Percentiles rank a stretch among this genome's conserved stretches.
phyloP scores from a whole-genome alignment of 2,797 vertebrate genomes.

The Leptodactylus fallax region DNA sequence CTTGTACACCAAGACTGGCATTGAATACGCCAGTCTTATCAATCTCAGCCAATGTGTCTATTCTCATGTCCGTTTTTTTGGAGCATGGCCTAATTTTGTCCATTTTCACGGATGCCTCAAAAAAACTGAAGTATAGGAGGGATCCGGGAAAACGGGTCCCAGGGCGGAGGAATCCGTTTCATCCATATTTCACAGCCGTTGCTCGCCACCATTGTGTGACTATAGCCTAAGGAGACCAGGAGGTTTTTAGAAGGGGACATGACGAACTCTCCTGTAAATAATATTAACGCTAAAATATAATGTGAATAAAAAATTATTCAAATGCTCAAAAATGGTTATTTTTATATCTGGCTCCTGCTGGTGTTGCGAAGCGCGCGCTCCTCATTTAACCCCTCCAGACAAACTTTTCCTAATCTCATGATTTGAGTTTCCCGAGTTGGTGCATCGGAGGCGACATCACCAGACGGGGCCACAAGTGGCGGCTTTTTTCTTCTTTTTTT shows the following conservation, averaged over 20 bases:
- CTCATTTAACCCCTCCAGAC: not conserved
- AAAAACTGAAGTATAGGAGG: too few species aligned
- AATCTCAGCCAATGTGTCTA: too few species aligned
- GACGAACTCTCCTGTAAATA: not conserved
- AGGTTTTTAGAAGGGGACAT: not conserved
- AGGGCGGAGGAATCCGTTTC: too few species aligned
- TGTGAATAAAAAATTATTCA: not conserved
- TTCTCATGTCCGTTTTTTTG: too few species aligned
- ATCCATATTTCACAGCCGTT: too few species aligned
- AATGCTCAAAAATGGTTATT: not conserved
- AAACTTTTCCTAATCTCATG: conserved; percentile 37
- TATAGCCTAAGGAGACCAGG: not conserved
- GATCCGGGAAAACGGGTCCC: too few species aligned
- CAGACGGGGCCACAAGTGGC: conserved; percentile 31
- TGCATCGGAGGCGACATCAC: not conserved
- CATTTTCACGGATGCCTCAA: too few species aligned
- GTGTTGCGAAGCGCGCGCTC: not conserved
- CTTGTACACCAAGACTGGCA: too few species aligned
- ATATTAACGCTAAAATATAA: not conserved
- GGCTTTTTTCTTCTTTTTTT: not conserved
- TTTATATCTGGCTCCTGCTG: not conserved
- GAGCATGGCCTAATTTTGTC: too few species aligned
- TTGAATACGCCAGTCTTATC: too few species aligned
- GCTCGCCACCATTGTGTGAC: too few species aligned
- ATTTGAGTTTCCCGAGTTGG: conserved; percentile 29